phyloP scores from a whole-genome alignment of 1,140 invertebrate species.

The Penaeus chinensis region DNA sequence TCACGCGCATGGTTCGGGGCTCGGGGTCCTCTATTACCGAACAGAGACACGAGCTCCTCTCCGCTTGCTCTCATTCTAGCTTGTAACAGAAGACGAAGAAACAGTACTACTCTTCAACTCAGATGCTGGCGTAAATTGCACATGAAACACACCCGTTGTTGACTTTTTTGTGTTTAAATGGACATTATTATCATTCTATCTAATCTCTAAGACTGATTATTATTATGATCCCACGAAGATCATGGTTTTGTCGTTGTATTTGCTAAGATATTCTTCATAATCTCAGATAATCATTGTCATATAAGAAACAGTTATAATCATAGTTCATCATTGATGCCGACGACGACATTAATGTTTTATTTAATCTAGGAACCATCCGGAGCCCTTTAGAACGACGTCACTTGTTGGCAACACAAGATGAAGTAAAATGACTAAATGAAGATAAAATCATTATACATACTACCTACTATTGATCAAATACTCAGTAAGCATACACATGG shows the following conservation, averaged over 20 bases:
- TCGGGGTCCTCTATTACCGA: too few relatives aligned
- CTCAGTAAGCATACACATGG: too few relatives aligned
- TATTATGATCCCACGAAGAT: slow-evolving; percentile 11
- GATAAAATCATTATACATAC: too few relatives aligned
- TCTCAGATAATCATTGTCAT: slow-evolving; percentile 32
- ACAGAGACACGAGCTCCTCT: too few relatives aligned
- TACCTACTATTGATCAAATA: too few relatives aligned
- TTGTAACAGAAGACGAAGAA: too few relatives aligned
- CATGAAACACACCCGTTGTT: slow-evolving; percentile 44
- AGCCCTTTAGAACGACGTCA: slow-evolving; percentile 28
- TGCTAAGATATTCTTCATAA: slow-evolving; percentile 16
- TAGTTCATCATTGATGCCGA: slow-evolving; percentile 20
- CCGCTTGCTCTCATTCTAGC: too few relatives aligned
- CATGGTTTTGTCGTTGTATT: slow-evolving; percentile 31
- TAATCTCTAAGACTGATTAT: background rate
- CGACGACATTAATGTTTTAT: slow-evolving; percentile 34
- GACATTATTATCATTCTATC: slow-evolving; percentile 10
- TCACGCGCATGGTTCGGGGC: too few relatives aligned
- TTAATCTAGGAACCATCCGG: slow-evolving; percentile 19
- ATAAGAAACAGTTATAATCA: slow-evolving; percentile 26
- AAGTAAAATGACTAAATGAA: background rate
- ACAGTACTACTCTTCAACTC: slow-evolving; percentile 9
- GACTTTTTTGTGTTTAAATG: slow-evolving; percentile 38
- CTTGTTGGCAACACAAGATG: background rate
- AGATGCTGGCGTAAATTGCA: slow-evolving; percentile 33